Evolutionary conservation across 2,888 invertebrate genomes (phyloP), one percentile per base, ranked within the genome.

Genomic region (Timema cristinae): DNA sequence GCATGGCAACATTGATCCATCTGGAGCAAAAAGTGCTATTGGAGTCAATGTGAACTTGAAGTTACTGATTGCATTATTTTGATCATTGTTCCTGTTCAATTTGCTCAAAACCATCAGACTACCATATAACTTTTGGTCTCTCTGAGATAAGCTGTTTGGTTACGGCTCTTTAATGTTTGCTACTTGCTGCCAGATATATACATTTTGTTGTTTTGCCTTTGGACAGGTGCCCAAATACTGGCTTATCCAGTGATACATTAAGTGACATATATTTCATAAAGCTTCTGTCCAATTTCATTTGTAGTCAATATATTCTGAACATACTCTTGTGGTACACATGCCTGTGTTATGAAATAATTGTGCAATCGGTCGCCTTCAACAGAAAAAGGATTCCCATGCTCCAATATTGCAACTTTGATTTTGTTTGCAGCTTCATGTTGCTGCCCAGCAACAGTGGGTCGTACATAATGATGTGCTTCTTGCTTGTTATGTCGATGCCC

Each of bases 191-290:
- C 56, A 56, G 56, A 56, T 16, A 56, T 56, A 9, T 7, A 56
- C 10, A 56, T 56, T 10, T 6, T 56, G 56, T 56, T 7, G 56
- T 7, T 56, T 56, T 7, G 6, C 10, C 15, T 56, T 56, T 56
- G 56, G 52, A 56, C 56, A 56, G 56, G 56, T 56, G 56, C 56
- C 56, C 56, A 56, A 56, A 56, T 56, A 56, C 56, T 56, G 6
- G 15, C 56, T 15, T 56, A 7, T 56, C 56, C 56, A 56, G 6
- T 56, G 6, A 56, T 56, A 16, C 56, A 10, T 56, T 56, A 7
- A 56, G 56, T 56, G 56, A 9, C 15, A 10, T 56, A 56, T 15
- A 7, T 7, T 6, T 56, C 56, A 56, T 56, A 56, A 56, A 6
- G 56, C 11, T 56, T 56, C 56, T 56, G 56, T 56, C 56, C 56